Evolutionary conservation across 2,113 vertebrate species (phyloP), one percentile per base, ranked within the genome.

Genomic region (Desmodus rotundus): DNA sequence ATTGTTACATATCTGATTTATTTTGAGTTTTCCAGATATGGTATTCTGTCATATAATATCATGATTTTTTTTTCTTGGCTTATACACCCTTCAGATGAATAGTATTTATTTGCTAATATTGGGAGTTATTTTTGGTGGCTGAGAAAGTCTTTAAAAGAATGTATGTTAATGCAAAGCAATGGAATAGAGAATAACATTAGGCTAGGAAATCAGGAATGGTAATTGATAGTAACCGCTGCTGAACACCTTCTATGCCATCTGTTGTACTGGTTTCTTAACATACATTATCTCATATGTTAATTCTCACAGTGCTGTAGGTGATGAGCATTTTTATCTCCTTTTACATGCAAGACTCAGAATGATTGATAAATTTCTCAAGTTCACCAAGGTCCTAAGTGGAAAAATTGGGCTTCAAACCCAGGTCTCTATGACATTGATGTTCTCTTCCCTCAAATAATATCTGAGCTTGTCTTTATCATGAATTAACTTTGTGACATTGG

Each of bases 91-190:
- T 91, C 43, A 95, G 52, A 89, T 16, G 74, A 24, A 36, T 92
- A 36, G 4, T 74, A 67, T 89, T 96, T 77, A 67, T 31, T 80
- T 58, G 24, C 92, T 95, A 84, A 61, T 81, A 77, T 28, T 90
- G 15, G 16, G 78, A 91, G 11, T 77, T 77, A 47, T 33, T 68
- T 95, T 90, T 89, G 77, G 54, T 85, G 72, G 28, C 68, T 81
- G 36, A 93, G 56, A 92, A 87, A 87, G 7, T 70, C 28, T 76
- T 1, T 61, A 41, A 56, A 92, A 67, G 45, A 90, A 4, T 92
- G n/a, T 13, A 31, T 78, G 43, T 84, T 81, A 84, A 70, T n/a
- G 6, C 52, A 38, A 20, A 67, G 8, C 36, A 38, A 24, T 38
- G 10, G 38, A 20, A 11, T 1, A 26, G 19, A 84, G 7, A 70